Percentiles rank a stretch among this genome's conserved stretches.
phyloP scores from a whole-genome alignment of 1,140 invertebrate genomes.

The Drosophila azteca region DNA sequence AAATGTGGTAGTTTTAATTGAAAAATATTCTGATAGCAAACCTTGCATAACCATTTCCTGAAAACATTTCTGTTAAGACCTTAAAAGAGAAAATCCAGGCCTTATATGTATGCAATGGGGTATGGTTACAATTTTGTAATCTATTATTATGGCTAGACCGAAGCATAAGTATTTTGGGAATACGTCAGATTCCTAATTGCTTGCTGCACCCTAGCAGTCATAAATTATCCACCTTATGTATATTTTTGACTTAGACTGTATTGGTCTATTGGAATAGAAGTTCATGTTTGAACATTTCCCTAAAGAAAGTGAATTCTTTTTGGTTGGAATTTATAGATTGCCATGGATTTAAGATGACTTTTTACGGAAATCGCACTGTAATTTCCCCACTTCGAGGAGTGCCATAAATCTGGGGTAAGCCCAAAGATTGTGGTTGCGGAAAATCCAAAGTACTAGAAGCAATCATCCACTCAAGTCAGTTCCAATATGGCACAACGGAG shows the following conservation, averaged over 20 bases:
- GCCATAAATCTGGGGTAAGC: slow-evolving; percentile 37
- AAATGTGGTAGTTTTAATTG: slow-evolving; percentile 1
- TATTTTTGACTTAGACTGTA: too few relatives aligned
- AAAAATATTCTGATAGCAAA: slow-evolving; percentile 1
- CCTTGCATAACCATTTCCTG: background rate
- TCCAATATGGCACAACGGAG: background rate
- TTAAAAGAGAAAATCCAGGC: too few relatives aligned
- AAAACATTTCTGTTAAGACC: background rate
- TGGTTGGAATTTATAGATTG: background rate
- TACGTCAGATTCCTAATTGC: too few relatives aligned
- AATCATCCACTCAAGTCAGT: background rate
- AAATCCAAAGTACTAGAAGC: slow-evolving; percentile 7
- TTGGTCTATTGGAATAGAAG: too few relatives aligned
- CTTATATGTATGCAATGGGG: too few relatives aligned
- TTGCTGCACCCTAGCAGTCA: too few relatives aligned
- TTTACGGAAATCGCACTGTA: background rate
- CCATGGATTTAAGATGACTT: background rate
- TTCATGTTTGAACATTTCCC: too few relatives aligned
- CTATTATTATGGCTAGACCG: too few relatives aligned
- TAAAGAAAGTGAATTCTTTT: background rate
- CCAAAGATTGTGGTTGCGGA: slow-evolving; percentile 24
- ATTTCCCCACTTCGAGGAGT: slow-evolving; percentile 3
- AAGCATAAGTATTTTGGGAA: too few relatives aligned
- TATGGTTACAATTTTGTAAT: too few relatives aligned
- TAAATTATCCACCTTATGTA: too few relatives aligned